Conservation (phyloP, 2,888 invertebrate species). For the Stramonita haemastoma region DNA sequence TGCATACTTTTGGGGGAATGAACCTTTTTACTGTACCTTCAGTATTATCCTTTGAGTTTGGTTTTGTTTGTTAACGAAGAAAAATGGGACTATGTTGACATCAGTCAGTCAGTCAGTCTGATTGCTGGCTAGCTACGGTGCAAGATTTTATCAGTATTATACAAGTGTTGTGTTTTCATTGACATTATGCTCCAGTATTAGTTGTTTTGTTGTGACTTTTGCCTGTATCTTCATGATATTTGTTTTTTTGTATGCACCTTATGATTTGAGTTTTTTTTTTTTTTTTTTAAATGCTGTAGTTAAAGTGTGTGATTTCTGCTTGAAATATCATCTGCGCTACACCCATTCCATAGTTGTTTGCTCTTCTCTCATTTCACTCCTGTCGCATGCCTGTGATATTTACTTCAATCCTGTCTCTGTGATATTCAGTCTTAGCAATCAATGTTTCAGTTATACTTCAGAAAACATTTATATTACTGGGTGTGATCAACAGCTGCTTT, state of each 20-base stretch:
- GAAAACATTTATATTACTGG: not conserved
- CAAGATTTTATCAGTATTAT: constrained; percentile 24
- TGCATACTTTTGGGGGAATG: too few species aligned
- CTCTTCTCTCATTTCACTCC: not conserved
- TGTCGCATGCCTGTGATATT: not conserved
- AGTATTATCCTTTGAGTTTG: constrained; percentile 13
- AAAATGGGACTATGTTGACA: not conserved
- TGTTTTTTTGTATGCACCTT: not conserved
- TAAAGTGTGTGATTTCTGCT: too few species aligned
- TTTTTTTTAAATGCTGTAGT: too few species aligned
- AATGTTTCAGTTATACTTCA: too few species aligned
- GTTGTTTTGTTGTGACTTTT: not conserved
- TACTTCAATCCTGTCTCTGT: not conserved
- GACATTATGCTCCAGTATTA: not conserved
- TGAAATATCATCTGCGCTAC: not conserved
- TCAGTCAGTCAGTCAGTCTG: not conserved
- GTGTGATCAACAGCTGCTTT: not conserved
- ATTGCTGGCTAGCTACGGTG: not conserved
- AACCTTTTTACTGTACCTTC: not conserved
- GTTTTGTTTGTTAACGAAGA: not conserved
- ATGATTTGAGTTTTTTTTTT: too few species aligned
- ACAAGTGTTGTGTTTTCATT: not conserved
- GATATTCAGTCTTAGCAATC: too few species aligned
- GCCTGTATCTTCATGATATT: not conserved
- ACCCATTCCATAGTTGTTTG: not conserved